Evolutionary conservation across 2,888 invertebrate species (phyloP), one percentile per base, ranked within the genome.

Genomic region (Apamea epomidion): DNA sequence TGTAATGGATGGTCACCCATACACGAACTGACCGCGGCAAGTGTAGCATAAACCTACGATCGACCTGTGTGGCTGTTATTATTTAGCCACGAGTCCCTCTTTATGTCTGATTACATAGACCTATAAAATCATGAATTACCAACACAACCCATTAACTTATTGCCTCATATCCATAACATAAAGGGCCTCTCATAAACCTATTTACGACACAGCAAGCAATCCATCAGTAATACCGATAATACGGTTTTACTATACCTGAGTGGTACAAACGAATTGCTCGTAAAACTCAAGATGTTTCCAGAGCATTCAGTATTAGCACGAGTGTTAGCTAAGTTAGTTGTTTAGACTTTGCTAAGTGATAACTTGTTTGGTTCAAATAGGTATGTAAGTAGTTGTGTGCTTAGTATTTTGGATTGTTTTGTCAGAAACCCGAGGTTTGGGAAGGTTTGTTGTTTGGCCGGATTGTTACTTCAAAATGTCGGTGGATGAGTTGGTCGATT

Each of bases 151-250:
- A 77, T 78, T 76, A 78, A 42, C 74, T 60, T 78, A 78, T 78
- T 74, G 32, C 71, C 58, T 45, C 48, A n/a, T 78, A 32, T 60
- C 45, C 25, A 64, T 60, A 29, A 70, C 29, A 45, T 80, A 60
- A 74, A 71, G n/a, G n/a, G 14, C 42, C 12, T 58, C 75, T 76
- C 76, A 78, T 84, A 83, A 86, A 85, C 58, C 62, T 64, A 75
- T 78, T 85, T 82, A 81, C 73, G 88, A 87, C 78, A 74, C 51
- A 62, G 68, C 78, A 88, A 85, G 82, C 85, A 89, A 87, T 89
- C 87, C 82, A 88, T 88, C 80, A 86, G 75, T 32, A 72, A 72
- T 65, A 29, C 76, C 74, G 58, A 82, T 89, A 88, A 86, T 84
- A 77, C 45, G 29, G 65, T 67, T 78, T 69, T 70, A 82, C 42